These are phyloP conservation scores for Centropus unirufus DNA, from an alignment of 2,113 vertebrate species.

Conservation along the genomic window DNA sequence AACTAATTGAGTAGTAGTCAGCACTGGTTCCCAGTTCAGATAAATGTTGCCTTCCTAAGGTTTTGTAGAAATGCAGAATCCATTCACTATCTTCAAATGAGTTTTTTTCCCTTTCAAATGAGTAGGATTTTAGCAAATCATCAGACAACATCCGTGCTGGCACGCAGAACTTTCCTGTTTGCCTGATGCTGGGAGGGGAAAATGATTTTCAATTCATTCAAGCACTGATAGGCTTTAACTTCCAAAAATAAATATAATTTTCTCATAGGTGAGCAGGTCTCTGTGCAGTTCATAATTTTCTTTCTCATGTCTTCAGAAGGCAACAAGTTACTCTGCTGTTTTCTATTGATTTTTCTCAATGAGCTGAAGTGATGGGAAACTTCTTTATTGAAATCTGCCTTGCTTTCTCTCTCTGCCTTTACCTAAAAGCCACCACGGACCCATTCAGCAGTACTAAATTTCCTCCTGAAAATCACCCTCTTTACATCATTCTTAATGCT, in stretches of 20 bases:
- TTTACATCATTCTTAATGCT: conserved; percentile 10
- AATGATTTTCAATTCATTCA: conserved; percentile 61
- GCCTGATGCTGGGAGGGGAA: conserved; percentile 53
- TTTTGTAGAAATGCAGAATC: conserved; percentile 71
- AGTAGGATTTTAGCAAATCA: conserved; percentile 74
- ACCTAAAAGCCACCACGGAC: neutral
- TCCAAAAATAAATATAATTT: neutral
- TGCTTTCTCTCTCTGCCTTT: neutral
- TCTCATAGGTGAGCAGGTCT: neutral
- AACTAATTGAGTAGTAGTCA: conserved; percentile 79
- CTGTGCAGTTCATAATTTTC: neutral
- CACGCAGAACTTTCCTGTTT: conserved; percentile 57
- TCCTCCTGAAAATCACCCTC: neutral
- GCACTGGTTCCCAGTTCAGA: conserved; percentile 67
- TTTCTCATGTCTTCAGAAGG: conserved; percentile 18
- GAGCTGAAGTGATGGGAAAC: neutral
- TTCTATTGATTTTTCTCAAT: neutral
- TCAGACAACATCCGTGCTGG: conserved; percentile 58
- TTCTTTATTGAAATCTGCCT: neutral
- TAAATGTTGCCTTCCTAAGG: conserved; percentile 67
- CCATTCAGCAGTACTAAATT: neutral
- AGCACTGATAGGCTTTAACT: neutral
- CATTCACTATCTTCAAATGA: conserved; percentile 77
- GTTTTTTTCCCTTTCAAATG: conserved; percentile 68
- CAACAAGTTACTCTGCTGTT: neutral